Conservation (phyloP, 2,113 vertebrate genomes). For the Rhinoderma darwinii region DNA sequence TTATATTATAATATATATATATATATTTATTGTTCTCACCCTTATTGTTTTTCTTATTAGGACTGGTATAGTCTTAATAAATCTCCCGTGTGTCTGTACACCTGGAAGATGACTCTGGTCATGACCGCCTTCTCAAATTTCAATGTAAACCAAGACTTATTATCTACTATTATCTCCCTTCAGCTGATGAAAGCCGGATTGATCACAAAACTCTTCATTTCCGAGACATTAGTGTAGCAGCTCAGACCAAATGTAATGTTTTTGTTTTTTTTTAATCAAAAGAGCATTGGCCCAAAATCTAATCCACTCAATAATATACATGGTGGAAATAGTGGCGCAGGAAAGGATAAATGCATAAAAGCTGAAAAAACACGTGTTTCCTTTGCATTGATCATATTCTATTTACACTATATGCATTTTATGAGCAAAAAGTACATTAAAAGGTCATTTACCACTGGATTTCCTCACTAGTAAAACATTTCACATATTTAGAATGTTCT, state of each 20-base stretch:
- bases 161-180: neutral
- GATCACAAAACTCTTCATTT: neutral
- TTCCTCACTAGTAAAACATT: neutral
- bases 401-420: conserved; percentile 11
- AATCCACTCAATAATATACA: neutral
- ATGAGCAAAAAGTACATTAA: neutral
- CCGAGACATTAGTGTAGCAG: neutral
- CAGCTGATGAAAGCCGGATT: neutral
- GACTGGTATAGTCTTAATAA: too few relatives aligned
- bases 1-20: too few relatives aligned
- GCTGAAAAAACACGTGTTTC: conserved; percentile 9
- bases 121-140: too few relatives aligned
- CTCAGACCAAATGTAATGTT: neutral
- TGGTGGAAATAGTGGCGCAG: neutral
- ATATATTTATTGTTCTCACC: too few relatives aligned
- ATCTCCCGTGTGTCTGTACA: too few relatives aligned
- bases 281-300: neutral
- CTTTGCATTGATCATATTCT: neutral
- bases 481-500: neutral
- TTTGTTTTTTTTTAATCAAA: neutral
- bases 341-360: neutral
- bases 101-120: too few relatives aligned
- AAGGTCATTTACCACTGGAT: neutral
- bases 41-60: too few relatives aligned
- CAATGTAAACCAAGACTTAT: neutral